phyloP scores from a whole-genome alignment of 37 sponge, comb jelly and placozoan species.

The Geodia barretti region DNA sequence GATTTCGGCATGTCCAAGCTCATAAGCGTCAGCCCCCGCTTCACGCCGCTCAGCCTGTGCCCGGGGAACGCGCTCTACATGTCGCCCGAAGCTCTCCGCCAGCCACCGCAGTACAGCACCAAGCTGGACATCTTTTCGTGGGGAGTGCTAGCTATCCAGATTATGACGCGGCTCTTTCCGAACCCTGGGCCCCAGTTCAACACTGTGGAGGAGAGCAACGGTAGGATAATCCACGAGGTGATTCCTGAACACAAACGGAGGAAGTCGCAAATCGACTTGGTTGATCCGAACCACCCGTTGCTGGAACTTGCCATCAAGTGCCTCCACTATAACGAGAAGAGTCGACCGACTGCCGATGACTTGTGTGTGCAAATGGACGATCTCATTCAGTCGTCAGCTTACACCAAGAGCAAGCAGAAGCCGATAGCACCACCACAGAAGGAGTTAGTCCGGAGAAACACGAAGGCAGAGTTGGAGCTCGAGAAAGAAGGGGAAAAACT shows the following conservation, averaged over 20 bases:
- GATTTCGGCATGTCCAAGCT: slow-evolving; percentile 33
- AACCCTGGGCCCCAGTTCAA: background rate
- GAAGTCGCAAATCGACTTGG: background rate
- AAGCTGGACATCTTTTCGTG: background rate
- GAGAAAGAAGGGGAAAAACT: background rate
- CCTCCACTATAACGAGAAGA: background rate
- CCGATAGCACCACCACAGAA: background rate
- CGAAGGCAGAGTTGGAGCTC: background rate
- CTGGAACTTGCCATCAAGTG: background rate
- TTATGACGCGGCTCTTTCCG: background rate
- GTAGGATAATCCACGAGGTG: background rate
- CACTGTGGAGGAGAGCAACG: background rate
- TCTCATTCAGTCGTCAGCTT: background rate
- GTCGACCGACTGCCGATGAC: background rate
- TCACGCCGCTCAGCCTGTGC: background rate
- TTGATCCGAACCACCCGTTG: background rate
- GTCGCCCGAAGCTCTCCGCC: background rate
- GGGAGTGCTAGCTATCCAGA: background rate
- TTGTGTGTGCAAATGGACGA: background rate
- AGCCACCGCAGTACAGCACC: background rate
- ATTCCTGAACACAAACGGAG: background rate
- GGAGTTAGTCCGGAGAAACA: background rate
- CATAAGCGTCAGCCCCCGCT: background rate
- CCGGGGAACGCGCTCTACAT: background rate
- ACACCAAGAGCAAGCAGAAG: background rate